Evolutionary conservation across 2,113 vertebrate species (phyloP).

Genomic region (Poecilia latipinna): DNA sequence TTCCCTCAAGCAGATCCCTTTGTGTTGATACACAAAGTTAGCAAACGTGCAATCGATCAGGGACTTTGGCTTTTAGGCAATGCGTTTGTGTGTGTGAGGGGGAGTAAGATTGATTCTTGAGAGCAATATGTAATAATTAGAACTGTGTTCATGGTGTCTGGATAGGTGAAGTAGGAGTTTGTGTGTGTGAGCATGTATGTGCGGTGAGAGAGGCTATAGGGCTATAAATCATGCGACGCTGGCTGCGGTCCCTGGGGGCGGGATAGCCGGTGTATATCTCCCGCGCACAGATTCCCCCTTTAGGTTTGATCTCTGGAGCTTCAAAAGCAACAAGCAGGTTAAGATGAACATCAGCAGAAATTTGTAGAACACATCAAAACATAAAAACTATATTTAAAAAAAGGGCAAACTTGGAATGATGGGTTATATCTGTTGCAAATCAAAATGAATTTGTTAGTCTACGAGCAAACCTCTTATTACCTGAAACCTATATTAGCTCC

Average conservation of each 20-base stretch:
- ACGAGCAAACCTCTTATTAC: background rate
- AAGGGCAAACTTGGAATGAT: background rate
- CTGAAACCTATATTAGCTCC: background rate
- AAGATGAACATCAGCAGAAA: slow-evolving; percentile 22
- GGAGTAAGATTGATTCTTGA: slow-evolving; percentile 56
- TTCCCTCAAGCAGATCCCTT: slow-evolving; percentile 39
- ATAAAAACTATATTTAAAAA: background rate
- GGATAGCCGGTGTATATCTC: slow-evolving; percentile 28
- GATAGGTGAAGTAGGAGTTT: slow-evolving; percentile 17
- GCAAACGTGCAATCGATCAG: slow-evolving; percentile 55
- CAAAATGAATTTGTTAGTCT: background rate
- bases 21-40: slow-evolving; percentile 27
- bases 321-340: slow-evolving; percentile 6
- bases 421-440: background rate
- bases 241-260: slow-evolving; percentile 44
- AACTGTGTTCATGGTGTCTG: slow-evolving; percentile 39
- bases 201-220: slow-evolving; percentile 56
- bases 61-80: slow-evolving; percentile 64
- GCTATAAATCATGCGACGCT: slow-evolving; percentile 61
- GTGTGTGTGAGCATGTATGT: slow-evolving; percentile 10
- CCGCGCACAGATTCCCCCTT: slow-evolving; percentile 23
- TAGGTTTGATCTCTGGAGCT: slow-evolving; percentile 9
- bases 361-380: slow-evolving; percentile 14
- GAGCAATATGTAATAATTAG: slow-evolving; percentile 67
- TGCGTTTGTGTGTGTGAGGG: slow-evolving; percentile 1